phyloP scores from a whole-genome alignment of 2,797 vertebrate genomes.

The Peromyscus eremicus region DNA sequence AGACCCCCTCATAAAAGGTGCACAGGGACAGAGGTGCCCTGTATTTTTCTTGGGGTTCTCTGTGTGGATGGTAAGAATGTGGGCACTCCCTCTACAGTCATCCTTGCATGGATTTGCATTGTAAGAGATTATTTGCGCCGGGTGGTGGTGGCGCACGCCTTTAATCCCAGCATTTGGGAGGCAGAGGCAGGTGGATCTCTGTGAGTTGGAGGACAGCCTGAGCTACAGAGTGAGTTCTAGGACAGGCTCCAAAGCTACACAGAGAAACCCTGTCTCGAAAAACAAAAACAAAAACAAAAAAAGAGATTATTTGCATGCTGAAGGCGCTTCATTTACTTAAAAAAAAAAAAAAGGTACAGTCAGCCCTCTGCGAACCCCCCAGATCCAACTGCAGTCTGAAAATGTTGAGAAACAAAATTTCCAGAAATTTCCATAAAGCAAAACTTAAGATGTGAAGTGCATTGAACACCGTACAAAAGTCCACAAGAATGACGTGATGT shows the following conservation, averaged over 20 bases:
- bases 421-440: not conserved
- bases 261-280: no score
- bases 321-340: not conserved
- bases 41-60: not conserved
- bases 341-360: not conserved
- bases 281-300: no score
- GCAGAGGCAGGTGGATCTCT: no score
- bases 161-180: no score
- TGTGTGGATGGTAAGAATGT: not conserved
- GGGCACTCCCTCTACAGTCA: accelerated
- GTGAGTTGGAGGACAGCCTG: no score
- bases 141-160: no score
- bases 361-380: not conserved
- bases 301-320: not conserved
- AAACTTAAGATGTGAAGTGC: not conserved
- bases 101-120: accelerated
- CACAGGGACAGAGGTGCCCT: accelerated
- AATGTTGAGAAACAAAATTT: not conserved
- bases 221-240: no score
- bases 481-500: not conserved
- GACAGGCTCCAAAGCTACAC: no score
- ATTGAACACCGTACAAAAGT: not conserved
- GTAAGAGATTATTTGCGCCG: not conserved
- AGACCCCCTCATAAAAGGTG: not conserved
- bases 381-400: not conserved